phyloP scores from a whole-genome alignment of 2,113 vertebrate genomes.

The Leptobrachium leishanense region DNA sequence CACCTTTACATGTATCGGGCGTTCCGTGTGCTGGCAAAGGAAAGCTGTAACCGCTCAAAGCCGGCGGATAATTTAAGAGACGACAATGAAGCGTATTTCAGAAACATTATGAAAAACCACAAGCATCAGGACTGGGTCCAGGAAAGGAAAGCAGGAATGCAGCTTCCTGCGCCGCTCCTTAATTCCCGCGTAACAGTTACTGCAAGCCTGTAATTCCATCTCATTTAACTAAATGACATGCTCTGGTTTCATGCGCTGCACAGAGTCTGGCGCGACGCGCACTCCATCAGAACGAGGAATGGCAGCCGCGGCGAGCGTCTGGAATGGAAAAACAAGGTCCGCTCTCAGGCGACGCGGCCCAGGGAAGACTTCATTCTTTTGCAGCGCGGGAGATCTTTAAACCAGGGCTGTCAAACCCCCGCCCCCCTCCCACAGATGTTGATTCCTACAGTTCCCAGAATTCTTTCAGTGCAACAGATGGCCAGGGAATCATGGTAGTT shows the following conservation, averaged over 20 bases:
- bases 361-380: too few species aligned
- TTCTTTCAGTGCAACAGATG: too few species aligned
- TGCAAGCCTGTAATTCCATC: conserved; percentile 21
- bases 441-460: too few species aligned
- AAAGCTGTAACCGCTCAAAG: too few species aligned
- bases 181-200: neutral
- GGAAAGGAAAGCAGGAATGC: neutral
- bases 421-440: too few species aligned
- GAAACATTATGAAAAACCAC: neutral
- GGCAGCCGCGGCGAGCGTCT: neutral
- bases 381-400: too few species aligned
- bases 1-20: too few species aligned
- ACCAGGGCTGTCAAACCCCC: too few species aligned
- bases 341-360: too few species aligned
- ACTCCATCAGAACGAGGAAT: neutral
- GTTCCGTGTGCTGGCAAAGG: too few species aligned
- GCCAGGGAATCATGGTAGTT: too few species aligned
- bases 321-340: neutral
- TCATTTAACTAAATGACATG: conserved; percentile 12
- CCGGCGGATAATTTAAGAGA: too few species aligned
- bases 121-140: neutral
- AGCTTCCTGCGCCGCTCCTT: conserved; percentile 7
- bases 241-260: neutral
- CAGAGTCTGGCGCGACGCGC: neutral
- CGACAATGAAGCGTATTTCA: neutral